A percentile compares a stretch with the other conserved stretches of the same genome.
phyloP scores from a whole-genome alignment of 2,797 vertebrate species.

The Notolepis coatsorum region DNA sequence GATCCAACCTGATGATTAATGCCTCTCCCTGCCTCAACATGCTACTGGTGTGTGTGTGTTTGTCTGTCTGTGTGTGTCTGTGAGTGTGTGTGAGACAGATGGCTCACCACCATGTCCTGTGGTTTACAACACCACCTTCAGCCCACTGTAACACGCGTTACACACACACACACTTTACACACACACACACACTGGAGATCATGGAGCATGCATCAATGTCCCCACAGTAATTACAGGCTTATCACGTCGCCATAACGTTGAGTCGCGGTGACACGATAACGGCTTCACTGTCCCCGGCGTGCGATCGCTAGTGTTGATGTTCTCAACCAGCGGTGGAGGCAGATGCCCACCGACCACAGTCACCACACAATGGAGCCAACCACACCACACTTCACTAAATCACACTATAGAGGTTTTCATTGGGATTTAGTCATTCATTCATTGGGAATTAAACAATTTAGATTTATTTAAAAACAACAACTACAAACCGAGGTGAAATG shows the following conservation, averaged over 20 bases:
- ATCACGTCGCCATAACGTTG: slow-evolving; percentile 74
- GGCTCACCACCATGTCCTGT: slow-evolving; percentile 73
- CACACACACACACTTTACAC: slow-evolving; percentile 17
- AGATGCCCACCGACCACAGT: too few relatives aligned
- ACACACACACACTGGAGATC: slow-evolving; percentile 2
- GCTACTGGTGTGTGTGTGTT: slow-evolving; percentile 40
- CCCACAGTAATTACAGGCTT: slow-evolving; percentile 76
- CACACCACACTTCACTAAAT: too few relatives aligned
- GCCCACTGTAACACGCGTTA: slow-evolving; percentile 53
- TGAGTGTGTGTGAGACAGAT: slow-evolving; percentile 73
- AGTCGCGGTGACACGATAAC: slow-evolving; percentile 69
- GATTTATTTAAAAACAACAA: too few relatives aligned
- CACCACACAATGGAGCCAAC: too few relatives aligned
- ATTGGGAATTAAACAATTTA: too few relatives aligned
- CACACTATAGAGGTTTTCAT: too few relatives aligned
- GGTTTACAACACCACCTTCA: slow-evolving; percentile 77
- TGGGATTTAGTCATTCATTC: too few relatives aligned
- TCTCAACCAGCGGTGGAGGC: too few relatives aligned
- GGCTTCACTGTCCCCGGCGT: slow-evolving; percentile 63
- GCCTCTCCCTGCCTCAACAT: slow-evolving; percentile 73
- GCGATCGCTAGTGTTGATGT: too few relatives aligned
- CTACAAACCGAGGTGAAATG: too few relatives aligned
- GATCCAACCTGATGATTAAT: slow-evolving; percentile 77
- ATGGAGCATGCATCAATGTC: slow-evolving; percentile 75
- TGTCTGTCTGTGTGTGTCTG: slow-evolving; percentile 31